Conservation (phyloP, 2,797 vertebrate genomes). For the Numenius phaeopus region DNA sequence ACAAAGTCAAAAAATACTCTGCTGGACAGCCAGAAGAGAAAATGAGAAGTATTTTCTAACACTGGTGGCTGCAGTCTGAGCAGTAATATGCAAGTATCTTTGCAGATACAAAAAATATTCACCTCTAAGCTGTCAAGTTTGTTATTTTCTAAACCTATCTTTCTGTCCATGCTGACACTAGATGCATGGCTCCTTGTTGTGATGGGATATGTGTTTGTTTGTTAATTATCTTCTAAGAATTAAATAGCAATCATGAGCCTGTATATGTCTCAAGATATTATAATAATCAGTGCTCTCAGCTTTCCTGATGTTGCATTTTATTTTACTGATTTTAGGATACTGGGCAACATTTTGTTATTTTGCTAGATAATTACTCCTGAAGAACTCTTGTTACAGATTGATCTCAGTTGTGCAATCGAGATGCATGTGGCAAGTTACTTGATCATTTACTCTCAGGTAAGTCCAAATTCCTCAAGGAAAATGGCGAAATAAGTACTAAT, state of each 20-base stretch:
- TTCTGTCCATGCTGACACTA: not conserved
- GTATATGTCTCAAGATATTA: not conserved
- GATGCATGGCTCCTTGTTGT: not conserved
- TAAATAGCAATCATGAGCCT: not conserved
- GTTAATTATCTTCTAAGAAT: not conserved
- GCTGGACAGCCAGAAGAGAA: not conserved
- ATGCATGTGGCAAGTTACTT: not conserved
- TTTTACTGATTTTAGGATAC: not conserved
- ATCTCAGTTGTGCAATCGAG: not conserved
- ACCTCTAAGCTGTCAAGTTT: not conserved
- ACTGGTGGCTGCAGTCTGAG: not conserved
- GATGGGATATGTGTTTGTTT: not conserved
- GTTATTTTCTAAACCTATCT: not conserved
- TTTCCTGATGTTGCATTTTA: not conserved
- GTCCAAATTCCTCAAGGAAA: not conserved
- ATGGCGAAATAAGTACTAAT: not conserved
- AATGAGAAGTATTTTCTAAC: not conserved
- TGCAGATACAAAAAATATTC: not conserved
- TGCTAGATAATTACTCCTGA: not conserved
- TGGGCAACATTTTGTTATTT: not conserved
- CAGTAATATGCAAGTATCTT: not conserved
- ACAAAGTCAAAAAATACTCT: not conserved
- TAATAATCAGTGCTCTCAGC: not conserved
- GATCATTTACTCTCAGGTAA: not conserved
- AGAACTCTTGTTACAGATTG: not conserved